These are phyloP conservation scores for Vesta saturnalis DNA, from an alignment of 2,888 invertebrate species.

Conservation along the genomic window DNA sequence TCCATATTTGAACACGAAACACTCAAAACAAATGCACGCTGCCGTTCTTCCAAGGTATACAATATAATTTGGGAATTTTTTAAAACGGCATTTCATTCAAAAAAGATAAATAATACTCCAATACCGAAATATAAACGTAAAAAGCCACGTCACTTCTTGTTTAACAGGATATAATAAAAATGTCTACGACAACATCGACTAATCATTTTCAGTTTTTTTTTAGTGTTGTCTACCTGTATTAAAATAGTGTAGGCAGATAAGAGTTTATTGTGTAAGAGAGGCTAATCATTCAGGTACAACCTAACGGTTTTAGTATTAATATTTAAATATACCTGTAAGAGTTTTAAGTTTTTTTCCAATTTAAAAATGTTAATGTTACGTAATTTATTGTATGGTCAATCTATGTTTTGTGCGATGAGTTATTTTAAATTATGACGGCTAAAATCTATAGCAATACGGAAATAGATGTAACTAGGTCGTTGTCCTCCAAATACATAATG, in stretches of 20 bases:
- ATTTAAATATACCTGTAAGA: background rate
- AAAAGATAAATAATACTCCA: background rate
- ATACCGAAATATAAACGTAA: background rate
- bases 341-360: slow-evolving; percentile 4
- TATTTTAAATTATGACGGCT: background rate
- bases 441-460: slow-evolving; percentile 41
- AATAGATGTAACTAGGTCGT: slow-evolving; percentile 47
- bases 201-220: slow-evolving; percentile 1
- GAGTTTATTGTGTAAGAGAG: background rate
- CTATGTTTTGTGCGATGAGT: too few species aligned
- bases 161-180: slow-evolving; percentile 15
- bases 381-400: slow-evolving; percentile 5
- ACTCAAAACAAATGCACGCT: too few species aligned
- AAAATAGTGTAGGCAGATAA: slow-evolving; percentile 10
- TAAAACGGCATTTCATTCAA: too few species aligned
- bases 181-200: background rate
- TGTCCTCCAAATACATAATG: slow-evolving; percentile 37
- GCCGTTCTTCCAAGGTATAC: too few species aligned
- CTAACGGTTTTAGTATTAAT: background rate
- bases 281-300: background rate
- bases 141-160: slow-evolving; percentile 2
- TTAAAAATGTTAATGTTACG: slow-evolving; percentile 8
- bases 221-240: slow-evolving; percentile 9
- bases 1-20: background rate
- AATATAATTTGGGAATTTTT: too few species aligned